Base-by-base conservation (phyloP, 2,888 invertebrate species). In the Acholoe squamosa region DNA sequence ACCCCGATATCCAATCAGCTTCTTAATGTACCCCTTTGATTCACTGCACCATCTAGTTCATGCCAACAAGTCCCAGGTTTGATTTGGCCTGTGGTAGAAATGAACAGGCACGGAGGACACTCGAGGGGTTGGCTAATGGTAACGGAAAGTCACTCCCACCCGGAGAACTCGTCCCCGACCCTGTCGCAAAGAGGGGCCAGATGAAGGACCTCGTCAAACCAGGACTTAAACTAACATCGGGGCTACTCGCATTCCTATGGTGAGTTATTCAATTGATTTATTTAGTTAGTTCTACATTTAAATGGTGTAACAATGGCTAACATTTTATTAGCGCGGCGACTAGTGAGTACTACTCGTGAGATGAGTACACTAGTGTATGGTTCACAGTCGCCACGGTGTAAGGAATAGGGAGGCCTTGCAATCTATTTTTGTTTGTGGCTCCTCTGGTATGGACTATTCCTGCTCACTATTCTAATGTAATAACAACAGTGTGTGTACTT, bases 181-280 rank as follows among this genome's bases (percentile, higher is more conserved):
- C 71, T 28, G 52, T 43, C 16, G 33, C 12, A 12, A 34, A 67
- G 34, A 7, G 89, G 52, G 89, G 89, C 19, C 67, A 76, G 10
- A 19, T 89, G 56, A 90, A 90, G 31, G 90, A 90, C 25, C 90
- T 90, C 19, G 0, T 90, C 10, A 28, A 22, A 25, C 89, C 89
- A 25, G 51, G 34, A 7, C 76, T 71, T 51, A 71, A 22, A 43
- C 12, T 22, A 0, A 89, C 89, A 28, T 89, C 89, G 19, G 89
- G n/a, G 0, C 77, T 89, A 14, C 89, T 89, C 19, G 33, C 76
- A n/a, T 28, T 89, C 22, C 51, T 89, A 31, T 89, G 89, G 89
- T 52, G 51, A 67, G 89, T 61, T 3, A 0, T n/a, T n/a, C 88
- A 43, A 43, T 43, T 33, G 3, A n/a, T n/a, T 43, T 10, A 43